These are phyloP conservation scores for Sphyrna mokarran DNA, from an alignment of 2,113 vertebrate species.

Conservation along the genomic window DNA sequence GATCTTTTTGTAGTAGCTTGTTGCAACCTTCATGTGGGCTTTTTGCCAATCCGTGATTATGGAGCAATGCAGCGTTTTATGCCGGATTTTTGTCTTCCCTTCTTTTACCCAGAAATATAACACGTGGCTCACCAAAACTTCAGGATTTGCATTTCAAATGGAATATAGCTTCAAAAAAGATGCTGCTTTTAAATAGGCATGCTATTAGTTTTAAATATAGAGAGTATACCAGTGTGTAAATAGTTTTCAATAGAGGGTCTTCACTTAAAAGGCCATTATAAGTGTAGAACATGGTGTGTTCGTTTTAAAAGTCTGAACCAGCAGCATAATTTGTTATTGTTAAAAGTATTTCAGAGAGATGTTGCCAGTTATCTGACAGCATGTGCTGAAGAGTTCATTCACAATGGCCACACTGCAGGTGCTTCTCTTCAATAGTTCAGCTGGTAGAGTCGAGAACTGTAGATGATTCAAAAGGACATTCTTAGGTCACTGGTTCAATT, in stretches of 20 bases:
- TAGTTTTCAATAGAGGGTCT: neutral
- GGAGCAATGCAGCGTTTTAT: neutral
- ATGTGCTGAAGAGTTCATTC: neutral
- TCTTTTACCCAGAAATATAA: neutral
- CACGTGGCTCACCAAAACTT: neutral
- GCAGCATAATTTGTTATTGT: neutral
- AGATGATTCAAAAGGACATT: too few relatives aligned
- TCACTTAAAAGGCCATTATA: neutral
- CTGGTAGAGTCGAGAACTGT: too few relatives aligned
- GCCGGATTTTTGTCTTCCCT: neutral
- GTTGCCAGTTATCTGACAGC: neutral
- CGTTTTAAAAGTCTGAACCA: neutral
- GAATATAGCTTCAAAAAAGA: neutral
- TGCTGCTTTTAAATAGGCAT: neutral
- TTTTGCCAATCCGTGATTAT: too few relatives aligned
- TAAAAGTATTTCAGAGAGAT: neutral
- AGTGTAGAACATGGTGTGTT: neutral
- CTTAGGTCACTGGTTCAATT: too few relatives aligned
- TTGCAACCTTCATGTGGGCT: neutral
- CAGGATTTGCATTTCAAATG: neutral
- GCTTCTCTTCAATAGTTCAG: too few relatives aligned
- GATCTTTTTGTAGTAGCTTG: neutral
- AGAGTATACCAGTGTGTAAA: too few relatives aligned
- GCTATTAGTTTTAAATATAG: neutral
- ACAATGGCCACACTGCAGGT: neutral